These are phyloP conservation scores for Kradibia gibbosae DNA, from an alignment of 1,140 invertebrate species.

Conservation along the genomic window DNA sequence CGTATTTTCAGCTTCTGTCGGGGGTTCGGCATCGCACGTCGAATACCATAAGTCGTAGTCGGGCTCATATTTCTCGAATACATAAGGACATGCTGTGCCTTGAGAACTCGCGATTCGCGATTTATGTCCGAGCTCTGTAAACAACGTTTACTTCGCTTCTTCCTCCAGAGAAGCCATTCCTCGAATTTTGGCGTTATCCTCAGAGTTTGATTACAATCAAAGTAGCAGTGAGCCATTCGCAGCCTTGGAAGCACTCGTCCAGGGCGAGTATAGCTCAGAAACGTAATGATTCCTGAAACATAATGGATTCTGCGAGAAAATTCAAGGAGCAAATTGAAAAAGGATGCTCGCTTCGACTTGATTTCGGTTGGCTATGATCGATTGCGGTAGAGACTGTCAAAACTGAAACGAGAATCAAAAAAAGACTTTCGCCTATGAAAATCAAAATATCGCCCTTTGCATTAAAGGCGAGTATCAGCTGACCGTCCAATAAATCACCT, in stretches of 20 bases:
- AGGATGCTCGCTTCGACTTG: no score
- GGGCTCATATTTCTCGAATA: neutral
- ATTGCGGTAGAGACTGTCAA: no score
- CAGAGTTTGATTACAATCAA: neutral
- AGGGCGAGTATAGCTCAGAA: no score
- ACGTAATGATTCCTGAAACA: no score
- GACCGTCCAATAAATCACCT: neutral
- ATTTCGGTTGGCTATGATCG: no score
- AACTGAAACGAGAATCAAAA: no score
- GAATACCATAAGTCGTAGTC: neutral
- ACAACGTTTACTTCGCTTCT: neutral
- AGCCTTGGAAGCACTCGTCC: neutral
- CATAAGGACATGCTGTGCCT: neutral
- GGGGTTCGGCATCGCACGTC: neutral
- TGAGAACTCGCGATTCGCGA: neutral
- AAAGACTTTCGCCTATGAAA: neutral
- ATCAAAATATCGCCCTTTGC: neutral
- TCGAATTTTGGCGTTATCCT: neutral
- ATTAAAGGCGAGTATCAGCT: neutral
- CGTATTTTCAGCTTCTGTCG: slow-evolving; percentile 16
- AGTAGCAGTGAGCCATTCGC: neutral
- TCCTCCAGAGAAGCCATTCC: neutral
- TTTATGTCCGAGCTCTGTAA: neutral
- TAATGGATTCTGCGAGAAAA: no score
- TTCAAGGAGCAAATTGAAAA: no score